These are phyloP conservation scores for Anorthoa munda DNA, from an alignment of 2,888 invertebrate species.

Conservation along the genomic window DNA sequence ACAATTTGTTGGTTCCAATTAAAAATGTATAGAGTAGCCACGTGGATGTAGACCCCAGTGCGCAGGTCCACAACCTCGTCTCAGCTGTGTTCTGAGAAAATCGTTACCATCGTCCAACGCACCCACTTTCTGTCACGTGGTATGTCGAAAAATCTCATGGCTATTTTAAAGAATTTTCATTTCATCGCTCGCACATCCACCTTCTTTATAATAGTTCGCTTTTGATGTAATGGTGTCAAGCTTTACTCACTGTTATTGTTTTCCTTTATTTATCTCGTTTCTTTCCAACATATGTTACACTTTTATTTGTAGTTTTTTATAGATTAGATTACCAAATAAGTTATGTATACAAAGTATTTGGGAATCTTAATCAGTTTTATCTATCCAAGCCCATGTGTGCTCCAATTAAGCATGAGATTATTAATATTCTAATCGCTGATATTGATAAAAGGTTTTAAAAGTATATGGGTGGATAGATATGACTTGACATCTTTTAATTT, in stretches of 20 bases:
- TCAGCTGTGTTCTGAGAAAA: conserved; percentile 89
- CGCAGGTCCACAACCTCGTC: conserved; percentile 83
- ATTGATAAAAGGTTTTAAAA: conserved; percentile 50
- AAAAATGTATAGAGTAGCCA: conserved; percentile 73
- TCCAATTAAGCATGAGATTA: conserved; percentile 68
- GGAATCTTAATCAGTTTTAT: conserved; percentile 63
- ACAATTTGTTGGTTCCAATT: conserved; percentile 66
- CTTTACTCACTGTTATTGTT: conserved; percentile 27
- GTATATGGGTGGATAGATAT: conserved; percentile 31
- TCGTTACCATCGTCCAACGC: conserved; percentile 84
- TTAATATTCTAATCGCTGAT: conserved; percentile 54
- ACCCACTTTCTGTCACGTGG: conserved; percentile 79
- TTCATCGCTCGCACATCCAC: conserved; percentile 17
- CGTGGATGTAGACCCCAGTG: conserved; percentile 80
- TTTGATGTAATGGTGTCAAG: conserved; percentile 1
- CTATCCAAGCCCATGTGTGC: conserved; percentile 66
- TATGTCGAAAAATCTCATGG: conserved; percentile 57
- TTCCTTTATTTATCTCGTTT: conserved; percentile 30
- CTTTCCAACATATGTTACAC: conserved; percentile 21
- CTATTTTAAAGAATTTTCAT: conserved; percentile 27
- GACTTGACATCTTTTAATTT: conserved; percentile 26
- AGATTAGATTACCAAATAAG: conserved; percentile 69
- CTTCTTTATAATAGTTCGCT: neutral
- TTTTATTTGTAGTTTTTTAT: conserved; percentile 14
- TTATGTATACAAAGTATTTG: conserved; percentile 54